A percentile compares a stretch with the other conserved stretches of the same genome.
These are phyloP conservation scores for Anagyrus pseudococci DNA, from an alignment of 2,888 invertebrate genomes.

Conservation along the genomic window DNA sequence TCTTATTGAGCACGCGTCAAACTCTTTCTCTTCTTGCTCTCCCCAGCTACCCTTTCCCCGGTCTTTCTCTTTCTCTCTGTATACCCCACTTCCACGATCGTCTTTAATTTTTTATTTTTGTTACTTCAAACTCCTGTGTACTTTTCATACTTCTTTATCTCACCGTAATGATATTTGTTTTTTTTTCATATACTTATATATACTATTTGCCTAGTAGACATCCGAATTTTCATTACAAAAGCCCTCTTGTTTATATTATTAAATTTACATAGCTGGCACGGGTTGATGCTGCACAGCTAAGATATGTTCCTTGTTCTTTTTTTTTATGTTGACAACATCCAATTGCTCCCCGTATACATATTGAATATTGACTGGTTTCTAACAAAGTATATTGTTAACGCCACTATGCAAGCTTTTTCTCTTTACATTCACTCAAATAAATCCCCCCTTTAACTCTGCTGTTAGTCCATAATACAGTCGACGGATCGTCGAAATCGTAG, in stretches of 20 bases:
- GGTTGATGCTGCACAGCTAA: conserved; percentile 50
- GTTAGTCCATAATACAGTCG: too few relatives aligned
- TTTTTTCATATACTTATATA: conserved; percentile 7
- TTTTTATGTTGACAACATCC: conserved; percentile 16
- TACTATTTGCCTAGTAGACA: too few relatives aligned
- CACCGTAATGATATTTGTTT: conserved; percentile 19
- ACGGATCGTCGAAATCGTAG: too few relatives aligned
- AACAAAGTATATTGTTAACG: conserved; percentile 24
- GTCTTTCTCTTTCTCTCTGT: neutral
- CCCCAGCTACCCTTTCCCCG: conserved; percentile 24
- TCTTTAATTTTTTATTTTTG: conserved; percentile 31
- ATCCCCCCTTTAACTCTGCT: too few relatives aligned
- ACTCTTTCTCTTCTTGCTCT: conserved; percentile 30
- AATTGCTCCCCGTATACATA: conserved; percentile 19
- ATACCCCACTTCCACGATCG: conserved; percentile 21
- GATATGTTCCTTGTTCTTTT: too few relatives aligned
- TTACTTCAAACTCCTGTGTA: neutral
- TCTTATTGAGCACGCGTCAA: conserved; percentile 19
- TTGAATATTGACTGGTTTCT: conserved; percentile 27
- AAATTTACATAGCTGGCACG: conserved; percentile 45
- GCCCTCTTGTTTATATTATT: conserved; percentile 38
- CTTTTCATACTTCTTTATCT: conserved; percentile 22
- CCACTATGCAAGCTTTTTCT: conserved; percentile 22
- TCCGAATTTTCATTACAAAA: conserved; percentile 20
- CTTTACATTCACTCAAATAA: too few relatives aligned